Base-by-base conservation (phyloP, 2,797 vertebrate species). In the Pelobates cultripes region DNA sequence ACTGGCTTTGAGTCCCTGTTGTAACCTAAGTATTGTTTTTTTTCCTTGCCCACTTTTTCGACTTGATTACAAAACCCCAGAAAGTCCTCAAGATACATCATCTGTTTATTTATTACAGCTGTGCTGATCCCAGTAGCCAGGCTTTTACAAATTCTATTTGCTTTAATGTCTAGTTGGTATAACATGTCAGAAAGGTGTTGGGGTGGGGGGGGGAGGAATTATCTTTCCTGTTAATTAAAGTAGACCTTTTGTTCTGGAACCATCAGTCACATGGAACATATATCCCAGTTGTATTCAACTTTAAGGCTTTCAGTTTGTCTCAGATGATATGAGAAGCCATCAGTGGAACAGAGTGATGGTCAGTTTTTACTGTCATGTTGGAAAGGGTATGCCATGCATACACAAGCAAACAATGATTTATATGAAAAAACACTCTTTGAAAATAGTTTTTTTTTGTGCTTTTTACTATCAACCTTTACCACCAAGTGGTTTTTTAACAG, bases 181-280 rank as follows among this genome's bases (percentile, higher is more conserved):
- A 28, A 43, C 17, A 43, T 64, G 53, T 76, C 67, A 71, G 40
- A 5, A 55, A 53, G n/a, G 55, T 70, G 67, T 71, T 73, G 45
- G 13, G 17, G 28, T 1, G 28, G 28, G 28, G 28, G 28, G 28
- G 28, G 28, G 28, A 2, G 17, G 43, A 71, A 53, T 76, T 57
- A 76, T 81, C 67, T 70, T 43, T 70, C 45, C 7, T 71, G 67
- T 81, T 76, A 47, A 81, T 81, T 63, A 81, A 71, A 64, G 9
- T 42, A 53, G 43, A 81, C 73, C 57, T 60, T 71, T 74, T 81
- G 67, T 71, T 61, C 57, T 61, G 43, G 15, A 70, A 81, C 71
- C 71, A 66, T 81, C 73, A 64, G 67, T 43, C 41, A 71, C 63
- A 57, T 55, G 45, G 9, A 66, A 17, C 12, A 68, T 51, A 41